Conservation (phyloP, 2,888 invertebrate species). For the Campoplex capitator region DNA sequence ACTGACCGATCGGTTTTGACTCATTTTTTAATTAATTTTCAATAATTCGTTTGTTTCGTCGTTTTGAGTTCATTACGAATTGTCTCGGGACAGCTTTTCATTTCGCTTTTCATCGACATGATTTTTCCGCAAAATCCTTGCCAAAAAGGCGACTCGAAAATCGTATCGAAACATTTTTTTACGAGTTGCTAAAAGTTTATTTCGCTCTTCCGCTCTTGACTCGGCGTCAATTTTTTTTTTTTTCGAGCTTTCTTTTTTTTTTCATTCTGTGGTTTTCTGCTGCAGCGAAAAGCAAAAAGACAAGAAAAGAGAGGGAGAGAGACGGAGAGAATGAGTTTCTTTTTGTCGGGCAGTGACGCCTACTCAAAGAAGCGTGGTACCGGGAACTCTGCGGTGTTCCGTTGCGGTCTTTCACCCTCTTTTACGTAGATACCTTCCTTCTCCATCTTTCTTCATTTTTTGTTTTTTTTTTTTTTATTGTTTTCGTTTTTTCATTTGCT, state of each 20-base stretch:
- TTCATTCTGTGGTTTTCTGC: slow-evolving; percentile 70
- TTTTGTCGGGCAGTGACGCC: slow-evolving; percentile 74
- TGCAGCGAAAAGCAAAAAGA: slow-evolving; percentile 3
- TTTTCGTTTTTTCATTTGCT: neutral
- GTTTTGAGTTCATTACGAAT: neutral
- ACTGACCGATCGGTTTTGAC: neutral
- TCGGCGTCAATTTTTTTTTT: slow-evolving; percentile 71
- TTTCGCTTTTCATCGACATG: neutral
- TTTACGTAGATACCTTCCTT: slow-evolving; percentile 23
- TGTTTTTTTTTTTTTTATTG: neutral
- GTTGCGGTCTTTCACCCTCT: slow-evolving; percentile 61
- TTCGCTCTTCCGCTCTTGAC: slow-evolving; percentile 54
- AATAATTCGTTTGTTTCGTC: neutral
- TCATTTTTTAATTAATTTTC: neutral
- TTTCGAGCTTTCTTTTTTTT: slow-evolving; percentile 69
- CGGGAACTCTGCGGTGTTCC: slow-evolving; percentile 75
- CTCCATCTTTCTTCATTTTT: slow-evolving; percentile 30
- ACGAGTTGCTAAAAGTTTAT: slow-evolving; percentile 62
- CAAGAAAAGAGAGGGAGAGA: slow-evolving; percentile 13
- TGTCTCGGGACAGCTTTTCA: neutral
- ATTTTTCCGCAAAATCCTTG: neutral
- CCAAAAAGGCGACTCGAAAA: neutral
- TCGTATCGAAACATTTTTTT: slow-evolving; percentile 51
- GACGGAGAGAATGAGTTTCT: slow-evolving; percentile 73
- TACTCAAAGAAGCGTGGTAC: slow-evolving; percentile 71